Base-by-base conservation (phyloP, 2,113 vertebrate species). In the Semicossyphus pulcher region DNA sequence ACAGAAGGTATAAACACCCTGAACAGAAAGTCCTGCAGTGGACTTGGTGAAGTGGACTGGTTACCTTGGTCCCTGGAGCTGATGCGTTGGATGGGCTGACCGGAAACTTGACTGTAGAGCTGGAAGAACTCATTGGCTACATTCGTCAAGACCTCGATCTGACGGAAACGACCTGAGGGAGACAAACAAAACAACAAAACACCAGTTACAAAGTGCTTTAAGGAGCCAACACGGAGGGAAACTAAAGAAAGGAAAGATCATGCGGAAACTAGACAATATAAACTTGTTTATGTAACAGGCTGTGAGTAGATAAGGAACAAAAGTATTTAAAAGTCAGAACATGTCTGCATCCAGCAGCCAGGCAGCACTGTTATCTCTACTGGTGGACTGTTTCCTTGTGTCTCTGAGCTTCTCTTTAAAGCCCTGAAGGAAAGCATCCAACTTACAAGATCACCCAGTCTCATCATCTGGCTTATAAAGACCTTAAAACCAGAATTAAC, bases 51-150 rank as follows among this genome's bases (percentile, higher is more conserved):
- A 45, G 56, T 34, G 21, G 25, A 12, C 3, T 25, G n/a, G 34
- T 83, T 77, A 91, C 91, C 86, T 70, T 73, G 44, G 18, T 91
- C 88, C 15, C 1, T 79, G 90, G 70, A 49, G 84, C 94, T 95
- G 68, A 99, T 97, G 90, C 91, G 95, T 72, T 97, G 93, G 72
- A 97, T 76, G 6, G 96, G 95, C 42, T 95, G 96, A 61, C 97
- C 97, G 42, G 97, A 97, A 23, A 99, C 97, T 86, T 98, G 96
- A 64, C 97, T 97, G 92, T 98, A 99, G 62, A 99, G 95, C 71
- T 96, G 96, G 69, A 97, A 96, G 91, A 99, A 98, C 37, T 96
- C 96, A 44, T 99, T 99, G 62, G 98, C 98, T 61, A 99, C 98
- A 62, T 96, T 96, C 49, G 98, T 98, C 82, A 99, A 93, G 78